Evolutionary conservation across 2,797 vertebrate species (phyloP).

Genomic region (Chloroceryle amazona): DNA sequence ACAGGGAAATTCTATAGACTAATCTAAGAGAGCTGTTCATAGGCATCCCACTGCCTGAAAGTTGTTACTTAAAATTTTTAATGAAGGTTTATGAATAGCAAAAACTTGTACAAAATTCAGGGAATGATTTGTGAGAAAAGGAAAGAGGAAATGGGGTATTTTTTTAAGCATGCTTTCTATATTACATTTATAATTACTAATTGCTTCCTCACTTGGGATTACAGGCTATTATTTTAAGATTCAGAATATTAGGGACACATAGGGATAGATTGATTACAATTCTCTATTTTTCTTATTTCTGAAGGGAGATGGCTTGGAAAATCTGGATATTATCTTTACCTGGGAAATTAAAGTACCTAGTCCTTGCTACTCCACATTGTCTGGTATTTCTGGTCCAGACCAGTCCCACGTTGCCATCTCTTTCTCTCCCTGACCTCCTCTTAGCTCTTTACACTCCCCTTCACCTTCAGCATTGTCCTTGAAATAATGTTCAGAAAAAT

Average conservation of each 20-base stretch:
- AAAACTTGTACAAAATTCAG: background rate
- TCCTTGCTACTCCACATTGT: background rate
- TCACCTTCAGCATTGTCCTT: background rate
- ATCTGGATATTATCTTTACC: background rate
- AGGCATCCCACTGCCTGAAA: background rate
- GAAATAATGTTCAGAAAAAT: background rate
- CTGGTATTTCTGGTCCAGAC: background rate
- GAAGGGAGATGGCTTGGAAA: background rate
- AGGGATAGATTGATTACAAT: background rate
- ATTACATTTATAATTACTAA: background rate
- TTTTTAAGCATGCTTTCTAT: background rate
- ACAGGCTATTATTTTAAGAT: background rate
- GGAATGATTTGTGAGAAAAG: background rate
- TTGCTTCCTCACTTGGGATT: slow-evolving; percentile 2
- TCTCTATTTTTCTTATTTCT: background rate
- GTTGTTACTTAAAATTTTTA: background rate
- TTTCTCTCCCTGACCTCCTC: background rate
- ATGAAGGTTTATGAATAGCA: background rate
- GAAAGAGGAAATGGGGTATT: background rate
- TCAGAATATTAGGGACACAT: background rate
- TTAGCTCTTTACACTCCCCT: background rate
- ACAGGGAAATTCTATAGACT: background rate
- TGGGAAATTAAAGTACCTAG: background rate
- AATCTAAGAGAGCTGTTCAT: background rate
- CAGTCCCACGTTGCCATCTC: background rate